Evolutionary conservation across 2,797 vertebrate species (phyloP).

Genomic region (Dicrostonyx torquatus): DNA sequence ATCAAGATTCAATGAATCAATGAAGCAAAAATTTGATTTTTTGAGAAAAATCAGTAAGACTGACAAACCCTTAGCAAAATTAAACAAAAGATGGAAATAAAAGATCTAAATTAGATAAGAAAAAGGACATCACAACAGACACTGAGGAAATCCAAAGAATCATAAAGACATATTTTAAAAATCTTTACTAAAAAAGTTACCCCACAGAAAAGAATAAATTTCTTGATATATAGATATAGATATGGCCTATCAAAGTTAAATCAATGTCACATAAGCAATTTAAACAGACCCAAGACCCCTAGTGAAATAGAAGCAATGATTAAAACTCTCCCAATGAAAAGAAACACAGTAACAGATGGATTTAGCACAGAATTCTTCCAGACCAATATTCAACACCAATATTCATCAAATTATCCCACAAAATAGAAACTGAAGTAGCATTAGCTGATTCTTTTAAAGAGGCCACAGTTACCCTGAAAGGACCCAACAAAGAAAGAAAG

Average conservation of each 20-base stretch:
- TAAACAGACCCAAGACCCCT: too few relatives aligned
- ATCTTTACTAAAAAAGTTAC: too few relatives aligned
- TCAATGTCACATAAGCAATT: too few relatives aligned
- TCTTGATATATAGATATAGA: too few relatives aligned
- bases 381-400: background rate
- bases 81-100: background rate
- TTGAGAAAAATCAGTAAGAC: background rate
- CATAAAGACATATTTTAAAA: too few relatives aligned
- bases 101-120: background rate
- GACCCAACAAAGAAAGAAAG: background rate
- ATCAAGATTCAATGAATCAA: background rate
- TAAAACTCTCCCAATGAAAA: background rate
- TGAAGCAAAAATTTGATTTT: background rate
- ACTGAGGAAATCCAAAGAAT: too few relatives aligned
- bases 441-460: background rate
- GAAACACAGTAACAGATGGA: background rate
- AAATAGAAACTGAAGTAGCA: background rate
- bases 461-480: background rate
- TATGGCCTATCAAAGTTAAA: too few relatives aligned
- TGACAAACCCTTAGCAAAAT: background rate
- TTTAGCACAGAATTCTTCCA: background rate
- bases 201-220: too few relatives aligned
- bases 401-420: background rate
- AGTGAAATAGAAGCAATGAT: too few relatives aligned
- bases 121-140: background rate